These are phyloP conservation scores for Eulemur mongoz DNA, from an alignment of 2,797 vertebrate species.

Conservation along the genomic window DNA sequence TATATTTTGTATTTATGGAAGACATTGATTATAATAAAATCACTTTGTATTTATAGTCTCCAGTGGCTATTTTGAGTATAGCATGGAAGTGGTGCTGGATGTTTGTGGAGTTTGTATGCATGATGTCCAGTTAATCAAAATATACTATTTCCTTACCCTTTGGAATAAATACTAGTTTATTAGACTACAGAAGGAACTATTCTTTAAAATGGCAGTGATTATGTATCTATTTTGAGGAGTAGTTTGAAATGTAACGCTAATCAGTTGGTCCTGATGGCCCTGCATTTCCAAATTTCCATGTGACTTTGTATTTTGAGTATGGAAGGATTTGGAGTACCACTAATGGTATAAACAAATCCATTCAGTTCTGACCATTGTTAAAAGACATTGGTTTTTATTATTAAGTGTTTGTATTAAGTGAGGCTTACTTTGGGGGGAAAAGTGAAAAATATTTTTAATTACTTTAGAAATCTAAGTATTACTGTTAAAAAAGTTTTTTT, in stretches of 20 bases:
- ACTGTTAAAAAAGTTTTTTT: not conserved
- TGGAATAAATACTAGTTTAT: not conserved
- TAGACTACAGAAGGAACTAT: not conserved
- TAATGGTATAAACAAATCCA: not conserved
- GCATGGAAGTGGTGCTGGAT: not conserved
- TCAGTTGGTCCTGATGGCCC: not conserved
- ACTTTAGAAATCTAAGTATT: slow-evolving; percentile 24
- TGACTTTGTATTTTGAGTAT: not conserved
- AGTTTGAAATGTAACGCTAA: not conserved
- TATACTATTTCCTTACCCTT: not conserved
- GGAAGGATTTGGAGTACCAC: not conserved
- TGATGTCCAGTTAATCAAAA: not conserved
- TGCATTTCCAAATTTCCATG: not conserved
- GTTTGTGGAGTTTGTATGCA: not conserved
- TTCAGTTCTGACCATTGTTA: slow-evolving; percentile 5
- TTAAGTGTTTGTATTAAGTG: not conserved
- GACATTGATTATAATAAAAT: not conserved
- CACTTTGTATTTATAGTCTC: not conserved
- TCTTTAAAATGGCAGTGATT: not conserved
- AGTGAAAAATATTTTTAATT: not conserved
- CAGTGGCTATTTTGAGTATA: not conserved
- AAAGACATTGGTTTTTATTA: slow-evolving; percentile 33
- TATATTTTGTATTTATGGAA: slow-evolving; percentile 1
- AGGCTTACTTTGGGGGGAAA: not conserved
- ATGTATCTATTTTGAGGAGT: not conserved